These are phyloP conservation scores for Ameiurus melas DNA, from an alignment of 2,113 vertebrate genomes.

Conservation along the genomic window DNA sequence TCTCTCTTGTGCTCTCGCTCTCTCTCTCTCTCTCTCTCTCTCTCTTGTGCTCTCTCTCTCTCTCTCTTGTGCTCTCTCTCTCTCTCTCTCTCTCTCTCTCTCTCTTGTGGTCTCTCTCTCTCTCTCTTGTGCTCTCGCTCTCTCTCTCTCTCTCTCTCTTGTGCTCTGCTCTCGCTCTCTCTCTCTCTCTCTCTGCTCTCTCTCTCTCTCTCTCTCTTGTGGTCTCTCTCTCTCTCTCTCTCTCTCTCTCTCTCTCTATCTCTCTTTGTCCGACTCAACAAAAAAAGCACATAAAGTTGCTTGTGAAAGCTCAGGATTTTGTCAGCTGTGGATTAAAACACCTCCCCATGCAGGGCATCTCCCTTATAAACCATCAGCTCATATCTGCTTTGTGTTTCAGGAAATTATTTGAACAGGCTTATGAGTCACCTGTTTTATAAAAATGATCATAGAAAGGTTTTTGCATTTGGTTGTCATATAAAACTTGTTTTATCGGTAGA, in stretches of 20 bases:
- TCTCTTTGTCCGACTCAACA: conserved; percentile 35
- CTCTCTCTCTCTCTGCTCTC: too few species aligned
- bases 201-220: too few species aligned
- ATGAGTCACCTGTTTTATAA: not conserved
- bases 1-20: too few species aligned
- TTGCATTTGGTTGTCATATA: not conserved
- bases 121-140: too few species aligned
- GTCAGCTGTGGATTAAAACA: conserved; percentile 21
- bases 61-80: too few species aligned
- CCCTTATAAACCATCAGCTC: conserved; percentile 18
- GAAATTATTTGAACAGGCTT: not conserved
- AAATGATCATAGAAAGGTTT: not conserved
- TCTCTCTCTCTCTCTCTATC: not conserved
- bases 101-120: too few species aligned
- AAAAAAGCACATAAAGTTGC: conserved; percentile 30
- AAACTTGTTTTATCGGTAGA: not conserved
- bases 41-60: too few species aligned
- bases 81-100: too few species aligned
- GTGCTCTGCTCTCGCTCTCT: too few species aligned
- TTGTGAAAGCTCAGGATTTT: conserved; percentile 41
- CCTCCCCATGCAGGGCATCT: not conserved
- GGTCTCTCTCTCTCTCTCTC: too few species aligned
- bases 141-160: too few species aligned
- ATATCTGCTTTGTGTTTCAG: not conserved
- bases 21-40: too few species aligned